These are phyloP conservation scores for Orius insidiosus DNA, from an alignment of 1,140 invertebrate species.

Conservation along the genomic window DNA sequence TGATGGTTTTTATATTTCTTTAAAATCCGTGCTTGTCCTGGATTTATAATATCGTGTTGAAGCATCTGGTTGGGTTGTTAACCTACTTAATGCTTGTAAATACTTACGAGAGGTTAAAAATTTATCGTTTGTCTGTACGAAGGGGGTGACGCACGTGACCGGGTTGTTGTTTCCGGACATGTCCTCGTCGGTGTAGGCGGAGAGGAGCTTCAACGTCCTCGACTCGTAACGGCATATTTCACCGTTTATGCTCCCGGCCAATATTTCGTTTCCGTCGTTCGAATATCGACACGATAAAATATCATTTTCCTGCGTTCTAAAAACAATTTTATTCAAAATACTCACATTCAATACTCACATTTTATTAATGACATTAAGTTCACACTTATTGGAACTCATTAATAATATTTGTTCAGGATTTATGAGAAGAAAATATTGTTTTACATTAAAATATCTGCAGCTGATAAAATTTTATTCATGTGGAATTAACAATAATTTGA, in stretches of 20 bases:
- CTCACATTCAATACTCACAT: too few relatives aligned
- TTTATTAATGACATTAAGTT: too few relatives aligned
- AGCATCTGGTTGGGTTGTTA: not conserved
- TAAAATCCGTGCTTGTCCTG: too few relatives aligned
- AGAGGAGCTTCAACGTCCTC: not conserved
- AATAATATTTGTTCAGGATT: too few relatives aligned
- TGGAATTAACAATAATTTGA: too few relatives aligned
- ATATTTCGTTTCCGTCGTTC: not conserved
- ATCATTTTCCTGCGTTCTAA: not conserved
- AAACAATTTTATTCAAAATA: not conserved
- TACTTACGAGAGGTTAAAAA: conserved; percentile 5
- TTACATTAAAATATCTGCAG: too few relatives aligned
- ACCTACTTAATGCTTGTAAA: not conserved
- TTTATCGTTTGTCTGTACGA: conserved; percentile 1
- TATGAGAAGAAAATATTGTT: too few relatives aligned
- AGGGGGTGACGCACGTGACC: not conserved
- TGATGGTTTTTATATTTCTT: too few relatives aligned
- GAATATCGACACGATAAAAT: conserved; percentile 1
- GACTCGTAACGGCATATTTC: conserved; percentile 2
- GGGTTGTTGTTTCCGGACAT: not conserved
- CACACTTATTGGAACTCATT: too few relatives aligned
- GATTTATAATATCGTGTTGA: too few relatives aligned
- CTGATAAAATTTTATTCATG: too few relatives aligned
- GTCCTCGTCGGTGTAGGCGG: not conserved
- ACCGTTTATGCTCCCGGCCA: not conserved